Percentiles rank a stretch among this genome's conserved stretches.
phyloP scores from a whole-genome alignment of 2,797 vertebrate genomes.

The Melanotaenia nigrans region DNA sequence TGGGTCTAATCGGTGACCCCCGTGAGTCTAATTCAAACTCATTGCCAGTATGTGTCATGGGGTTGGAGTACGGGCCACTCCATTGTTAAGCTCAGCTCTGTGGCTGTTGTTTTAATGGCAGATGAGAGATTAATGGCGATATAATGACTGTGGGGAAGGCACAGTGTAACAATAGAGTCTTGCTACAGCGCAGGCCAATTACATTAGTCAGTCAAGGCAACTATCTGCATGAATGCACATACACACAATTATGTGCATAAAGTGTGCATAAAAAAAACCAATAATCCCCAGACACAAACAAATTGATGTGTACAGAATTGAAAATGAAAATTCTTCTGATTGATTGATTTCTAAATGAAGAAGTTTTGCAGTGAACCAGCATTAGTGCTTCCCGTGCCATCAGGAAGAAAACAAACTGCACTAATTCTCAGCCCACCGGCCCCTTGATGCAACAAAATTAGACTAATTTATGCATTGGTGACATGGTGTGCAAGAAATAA shows the following conservation, averaged over 20 bases:
- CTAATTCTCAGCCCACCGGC: constrained; percentile 62
- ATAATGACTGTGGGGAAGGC: constrained; percentile 75
- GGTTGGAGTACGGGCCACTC: constrained; percentile 53
- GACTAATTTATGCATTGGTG: constrained; percentile 74
- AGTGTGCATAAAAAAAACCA: constrained; percentile 28
- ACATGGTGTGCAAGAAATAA: constrained; percentile 48
- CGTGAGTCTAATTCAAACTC: constrained; percentile 75
- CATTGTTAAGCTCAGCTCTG: constrained; percentile 61
- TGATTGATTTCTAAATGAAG: constrained; percentile 55
- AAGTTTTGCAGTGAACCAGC: constrained; percentile 52
- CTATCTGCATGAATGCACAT: constrained; percentile 37
- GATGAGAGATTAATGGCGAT: constrained; percentile 78
- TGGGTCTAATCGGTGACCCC: constrained; percentile 76
- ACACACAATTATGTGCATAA: constrained; percentile 23
- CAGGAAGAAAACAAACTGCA: constrained; percentile 58
- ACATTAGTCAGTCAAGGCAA: constrained; percentile 68
- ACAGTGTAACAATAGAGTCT: constrained; percentile 70
- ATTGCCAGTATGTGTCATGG: constrained; percentile 61
- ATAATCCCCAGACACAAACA: constrained; percentile 16
- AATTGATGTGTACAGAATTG: constrained; percentile 13
- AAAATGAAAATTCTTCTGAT: constrained; percentile 29
- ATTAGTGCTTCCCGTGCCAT: constrained; percentile 31
- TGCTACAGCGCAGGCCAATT: constrained; percentile 47
- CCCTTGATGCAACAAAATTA: constrained; percentile 69
- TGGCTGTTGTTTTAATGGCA: constrained; percentile 77